Evolutionary conservation across 2,797 vertebrate genomes (phyloP).

Genomic region (Discoglossus pictus): DNA sequence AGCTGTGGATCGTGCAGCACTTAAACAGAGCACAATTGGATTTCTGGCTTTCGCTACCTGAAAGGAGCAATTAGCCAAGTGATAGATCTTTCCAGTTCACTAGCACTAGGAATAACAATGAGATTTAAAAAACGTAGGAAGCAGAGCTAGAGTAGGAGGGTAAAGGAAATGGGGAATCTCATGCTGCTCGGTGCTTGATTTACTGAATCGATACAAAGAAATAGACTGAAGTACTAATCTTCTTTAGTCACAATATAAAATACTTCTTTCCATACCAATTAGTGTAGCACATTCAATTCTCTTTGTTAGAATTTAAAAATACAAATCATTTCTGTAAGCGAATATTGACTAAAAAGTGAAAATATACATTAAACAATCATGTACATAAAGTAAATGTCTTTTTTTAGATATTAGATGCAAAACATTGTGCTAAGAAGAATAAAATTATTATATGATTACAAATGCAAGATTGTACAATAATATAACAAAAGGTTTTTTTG

Average conservation of each 20-base stretch:
- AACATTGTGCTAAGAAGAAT: too few species aligned
- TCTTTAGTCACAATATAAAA: background rate
- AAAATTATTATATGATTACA: too few species aligned
- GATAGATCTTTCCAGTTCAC: constrained; percentile 27
- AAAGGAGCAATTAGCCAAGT: constrained; percentile 32
- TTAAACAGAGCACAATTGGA: constrained; percentile 23
- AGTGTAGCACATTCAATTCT: too few species aligned
- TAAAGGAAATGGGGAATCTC: constrained; percentile 18
- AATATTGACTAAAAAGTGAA: too few species aligned
- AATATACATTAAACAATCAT: too few species aligned
- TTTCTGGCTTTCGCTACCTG: constrained; percentile 32
- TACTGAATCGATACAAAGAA: constrained; percentile 19
- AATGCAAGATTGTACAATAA: too few species aligned
- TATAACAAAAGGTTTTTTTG: too few species aligned
- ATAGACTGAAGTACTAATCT: constrained; percentile 7
- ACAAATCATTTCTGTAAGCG: too few species aligned
- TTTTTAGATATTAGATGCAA: too few species aligned
- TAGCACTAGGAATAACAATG: constrained; percentile 39
- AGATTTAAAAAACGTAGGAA: constrained; percentile 32
- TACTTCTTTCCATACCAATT: too few species aligned
- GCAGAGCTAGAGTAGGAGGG: constrained; percentile 8
- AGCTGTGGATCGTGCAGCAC: constrained; percentile 16
- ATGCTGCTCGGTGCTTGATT: background rate
- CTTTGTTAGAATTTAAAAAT: too few species aligned
- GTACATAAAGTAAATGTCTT: too few species aligned